Conservation (phyloP, 2,113 vertebrate genomes). For the Canis aureus region DNA sequence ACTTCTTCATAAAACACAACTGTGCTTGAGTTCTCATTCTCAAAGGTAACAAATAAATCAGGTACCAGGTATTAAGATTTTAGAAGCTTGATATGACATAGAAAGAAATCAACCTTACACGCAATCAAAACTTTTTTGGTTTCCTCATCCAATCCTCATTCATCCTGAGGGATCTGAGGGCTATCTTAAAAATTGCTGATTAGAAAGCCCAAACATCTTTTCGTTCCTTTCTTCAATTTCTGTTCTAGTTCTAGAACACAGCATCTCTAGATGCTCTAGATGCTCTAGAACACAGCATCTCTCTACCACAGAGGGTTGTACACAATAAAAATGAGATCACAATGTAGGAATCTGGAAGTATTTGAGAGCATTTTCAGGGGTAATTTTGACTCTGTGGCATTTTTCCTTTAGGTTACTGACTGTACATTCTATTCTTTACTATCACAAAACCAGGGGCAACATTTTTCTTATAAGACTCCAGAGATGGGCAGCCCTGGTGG, state of each 20-base stretch:
- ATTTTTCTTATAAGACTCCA: neutral
- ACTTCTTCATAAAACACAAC: neutral
- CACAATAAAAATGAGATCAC: neutral
- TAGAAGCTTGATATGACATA: neutral
- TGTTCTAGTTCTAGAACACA: conserved; percentile 8
- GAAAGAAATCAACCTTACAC: neutral
- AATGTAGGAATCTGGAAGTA: neutral
- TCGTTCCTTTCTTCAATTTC: neutral
- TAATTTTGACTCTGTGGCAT: conserved; percentile 42
- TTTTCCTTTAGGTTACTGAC: neutral
- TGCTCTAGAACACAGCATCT: neutral
- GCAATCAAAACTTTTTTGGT: neutral
- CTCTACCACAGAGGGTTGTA: neutral
- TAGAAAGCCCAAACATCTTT: neutral
- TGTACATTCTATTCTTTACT: neutral
- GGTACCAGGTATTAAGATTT: neutral
- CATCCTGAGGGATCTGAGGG: neutral
- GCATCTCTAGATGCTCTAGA: neutral
- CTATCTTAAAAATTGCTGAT: neutral
- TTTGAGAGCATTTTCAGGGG: neutral
- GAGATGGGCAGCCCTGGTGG: neutral
- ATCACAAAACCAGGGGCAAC: conserved; percentile 1
- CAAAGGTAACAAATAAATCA: neutral
- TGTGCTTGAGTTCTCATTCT: neutral
- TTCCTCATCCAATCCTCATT: neutral